Evolutionary conservation across 1,140 invertebrate species (phyloP), one percentile per base, ranked within the genome.

Genomic region (Drosophila subobscura): DNA sequence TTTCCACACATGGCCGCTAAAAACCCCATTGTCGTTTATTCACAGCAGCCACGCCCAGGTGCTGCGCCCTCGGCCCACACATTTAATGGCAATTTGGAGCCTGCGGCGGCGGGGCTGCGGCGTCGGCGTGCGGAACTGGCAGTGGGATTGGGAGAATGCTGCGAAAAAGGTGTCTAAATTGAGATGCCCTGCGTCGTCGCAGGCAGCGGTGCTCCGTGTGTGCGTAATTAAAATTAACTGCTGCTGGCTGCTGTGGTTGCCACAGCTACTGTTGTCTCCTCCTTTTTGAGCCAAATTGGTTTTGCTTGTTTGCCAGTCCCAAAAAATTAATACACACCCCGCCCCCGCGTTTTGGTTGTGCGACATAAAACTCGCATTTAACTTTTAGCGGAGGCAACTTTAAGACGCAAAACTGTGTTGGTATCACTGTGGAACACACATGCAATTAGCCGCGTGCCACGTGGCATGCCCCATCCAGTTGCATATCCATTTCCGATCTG

Each of bases 181-280:
- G 84, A 76, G 75, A 78, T 64, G 79, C 71, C 83, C 63, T 75
- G 72, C 83, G 75, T 79, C 78, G 66, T 65, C 72, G 74, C 74
- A 78, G 78, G 59, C 68, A 27, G 14, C 27, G 51, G 33, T 25
- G 53, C 53, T 65, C 46, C 68, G 66, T 45, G 61, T 73, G 73
- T 86, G 81, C 73, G 81, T 85, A 88, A 88, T 86, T 86, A 86
- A 86, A 88, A 86, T 88, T 88, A 86, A 86, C 83, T 86, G 81
- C 65, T 73, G 57, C 72, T 73, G 45, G 42, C 58, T 50, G 47
- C 16, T 53, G 27, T n/a, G 37, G 60, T 6, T 65, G 60, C 41
- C 70, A 42, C 54, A 51, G 44, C 44, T 44, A 55, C 59, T 47
- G 57, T 22, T 61, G 56, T 12, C 33, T 37, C 10, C 33, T 37